Conservation (phyloP, 2,797 vertebrate species). For the Aeoliscus strigatus region DNA sequence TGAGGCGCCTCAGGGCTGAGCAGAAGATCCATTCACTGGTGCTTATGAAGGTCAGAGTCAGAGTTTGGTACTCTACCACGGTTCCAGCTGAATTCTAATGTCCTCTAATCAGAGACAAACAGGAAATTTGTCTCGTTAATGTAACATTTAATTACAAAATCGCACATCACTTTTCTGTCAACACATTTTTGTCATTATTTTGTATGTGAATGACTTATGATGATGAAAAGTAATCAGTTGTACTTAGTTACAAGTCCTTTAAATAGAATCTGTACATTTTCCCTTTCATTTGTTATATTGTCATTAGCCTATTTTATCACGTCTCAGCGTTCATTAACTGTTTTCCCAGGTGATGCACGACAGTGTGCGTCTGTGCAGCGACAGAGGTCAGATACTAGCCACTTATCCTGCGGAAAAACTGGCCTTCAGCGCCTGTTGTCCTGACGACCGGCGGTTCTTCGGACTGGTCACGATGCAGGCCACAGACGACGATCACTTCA, state of each 20-base stretch:
- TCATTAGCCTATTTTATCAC: too few relatives aligned
- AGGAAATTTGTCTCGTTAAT: too few relatives aligned
- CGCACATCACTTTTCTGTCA: too few relatives aligned
- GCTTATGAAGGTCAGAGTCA: constrained; percentile 78
- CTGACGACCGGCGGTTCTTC: constrained; percentile 92
- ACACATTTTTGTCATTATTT: too few relatives aligned
- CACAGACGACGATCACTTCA: constrained; percentile 72
- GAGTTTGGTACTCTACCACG: not conserved
- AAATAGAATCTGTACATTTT: too few relatives aligned
- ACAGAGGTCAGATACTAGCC: constrained; percentile 83
- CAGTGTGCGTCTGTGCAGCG: constrained; percentile 87
- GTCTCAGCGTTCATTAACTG: constrained; percentile 4
- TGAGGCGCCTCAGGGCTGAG: constrained; percentile 93
- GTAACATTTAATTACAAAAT: too few relatives aligned
- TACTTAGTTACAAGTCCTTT: too few relatives aligned
- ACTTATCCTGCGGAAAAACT: constrained; percentile 95
- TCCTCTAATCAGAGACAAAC: too few relatives aligned
- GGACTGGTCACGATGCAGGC: constrained; percentile 96
- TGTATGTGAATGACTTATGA: too few relatives aligned
- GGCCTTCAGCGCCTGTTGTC: constrained; percentile 95
- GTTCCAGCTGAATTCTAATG: too few relatives aligned
- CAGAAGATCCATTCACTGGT: constrained; percentile 96
- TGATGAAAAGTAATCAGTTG: too few relatives aligned
- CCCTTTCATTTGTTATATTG: too few relatives aligned
- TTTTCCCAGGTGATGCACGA: constrained; percentile 85